phyloP scores from a whole-genome alignment of 2,113 vertebrate species.

The Solea senegalensis region DNA sequence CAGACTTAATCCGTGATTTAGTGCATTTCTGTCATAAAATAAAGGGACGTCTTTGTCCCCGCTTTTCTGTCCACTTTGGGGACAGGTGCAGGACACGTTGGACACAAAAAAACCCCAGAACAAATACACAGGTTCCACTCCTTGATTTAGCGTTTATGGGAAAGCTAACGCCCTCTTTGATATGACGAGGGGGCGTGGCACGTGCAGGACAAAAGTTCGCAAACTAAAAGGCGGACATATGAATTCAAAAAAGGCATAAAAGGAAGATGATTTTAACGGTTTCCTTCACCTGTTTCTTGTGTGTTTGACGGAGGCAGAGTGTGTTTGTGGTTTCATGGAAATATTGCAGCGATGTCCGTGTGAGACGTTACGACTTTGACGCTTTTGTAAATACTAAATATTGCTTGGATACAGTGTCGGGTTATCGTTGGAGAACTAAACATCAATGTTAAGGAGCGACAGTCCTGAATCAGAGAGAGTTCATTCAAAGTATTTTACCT shows the following conservation, averaged over 20 bases:
- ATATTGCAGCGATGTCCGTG: conserved; percentile 13
- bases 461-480: neutral
- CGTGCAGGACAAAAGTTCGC: neutral
- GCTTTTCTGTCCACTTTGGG: conserved; percentile 1
- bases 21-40: conserved; percentile 44
- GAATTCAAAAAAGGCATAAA: conserved; percentile 11
- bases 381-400: conserved; percentile 19
- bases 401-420: conserved; percentile 54
- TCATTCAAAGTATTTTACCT: too few relatives aligned
- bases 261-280: neutral
- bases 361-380: neutral
- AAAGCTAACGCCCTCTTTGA: neutral
- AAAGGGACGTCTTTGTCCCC: neutral
- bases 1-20: conserved; percentile 37
- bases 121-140: conserved; percentile 12
- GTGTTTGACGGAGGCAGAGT: neutral
- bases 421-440: neutral
- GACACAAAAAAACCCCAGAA: conserved; percentile 31
- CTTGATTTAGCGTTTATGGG: neutral
- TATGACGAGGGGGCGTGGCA: conserved; percentile 16
- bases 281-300: neutral
- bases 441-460: neutral
- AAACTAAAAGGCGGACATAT: conserved; percentile 11
- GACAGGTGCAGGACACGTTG: neutral
- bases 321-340: neutral